Evolutionary conservation across 2,888 invertebrate genomes (phyloP), one percentile per base, ranked within the genome.

Genomic region (Tetranychus truncatus): DNA sequence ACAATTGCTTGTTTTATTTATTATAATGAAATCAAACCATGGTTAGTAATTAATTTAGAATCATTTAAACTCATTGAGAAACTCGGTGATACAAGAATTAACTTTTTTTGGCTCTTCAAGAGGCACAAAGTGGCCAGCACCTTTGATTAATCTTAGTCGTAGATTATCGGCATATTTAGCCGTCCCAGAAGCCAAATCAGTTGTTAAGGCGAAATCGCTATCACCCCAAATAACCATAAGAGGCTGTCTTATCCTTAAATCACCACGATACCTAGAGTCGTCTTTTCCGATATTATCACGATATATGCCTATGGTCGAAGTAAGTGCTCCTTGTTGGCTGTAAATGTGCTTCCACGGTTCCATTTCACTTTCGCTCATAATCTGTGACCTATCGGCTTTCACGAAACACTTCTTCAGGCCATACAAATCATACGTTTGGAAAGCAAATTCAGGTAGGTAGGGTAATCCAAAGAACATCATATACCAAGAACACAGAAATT

Each of bases 321-420:
- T 88, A 86, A 89, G 87, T 79, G 89, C 88, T 8, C 87, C 87
- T 82, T 85, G 86, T 78, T 88, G 84, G 45, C 87, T 87, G 81
- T 89, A 90, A 6, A 87, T 84, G 81, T 90, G 90, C 82, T 89
- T 90, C 81, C 88, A 90, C 0, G 89, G 89, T 80, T 89, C 89
- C 18, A 89, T 82, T 79, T 88, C 88, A 72, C 86, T 85, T 18
- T 85, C 83, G 15, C 81, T 81, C 66, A 82, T 79, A 20, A 80
- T 80, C 45, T 80, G 79, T 46, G 77, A 74, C 46, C 74, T 76
- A 21, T 72, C n/a, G 2, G 7, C 76, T 11, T 21, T 20, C 6
- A 84, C 83, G 80, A 87, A 87, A 78, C 86, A 86, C 74, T 85
- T 83, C 75, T 86, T 86, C 66, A 90, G 85, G 71, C 88, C 84